These are phyloP conservation scores for Formica selysi DNA, from an alignment of 1,140 invertebrate genomes.

Conservation along the genomic window DNA sequence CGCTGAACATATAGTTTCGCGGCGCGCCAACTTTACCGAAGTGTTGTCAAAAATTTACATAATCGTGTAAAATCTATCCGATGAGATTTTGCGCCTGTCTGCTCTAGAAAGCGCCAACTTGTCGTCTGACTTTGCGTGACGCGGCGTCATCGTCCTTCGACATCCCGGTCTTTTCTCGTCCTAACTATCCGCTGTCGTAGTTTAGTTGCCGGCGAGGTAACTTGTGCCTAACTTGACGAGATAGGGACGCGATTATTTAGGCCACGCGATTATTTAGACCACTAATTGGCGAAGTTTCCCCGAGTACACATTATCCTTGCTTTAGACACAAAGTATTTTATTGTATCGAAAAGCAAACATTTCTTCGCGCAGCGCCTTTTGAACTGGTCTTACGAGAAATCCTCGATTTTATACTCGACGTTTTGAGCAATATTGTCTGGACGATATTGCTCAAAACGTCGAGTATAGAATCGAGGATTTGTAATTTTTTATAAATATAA, in stretches of 20 bases:
- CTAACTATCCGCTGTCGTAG: not conserved
- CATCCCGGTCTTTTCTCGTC: not conserved
- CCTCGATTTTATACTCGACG: no score
- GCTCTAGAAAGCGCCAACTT: not conserved
- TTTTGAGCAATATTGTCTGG: no score
- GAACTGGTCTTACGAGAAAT: not conserved
- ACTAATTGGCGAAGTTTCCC: slow-evolving; percentile 22
- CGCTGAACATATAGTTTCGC: not conserved
- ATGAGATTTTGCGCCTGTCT: slow-evolving; percentile 20
- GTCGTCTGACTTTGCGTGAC: not conserved
- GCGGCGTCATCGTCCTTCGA: not conserved
- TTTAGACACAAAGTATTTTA: slow-evolving; percentile 16
- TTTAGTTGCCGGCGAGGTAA: not conserved
- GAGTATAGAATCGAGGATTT: no score
- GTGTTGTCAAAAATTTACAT: slow-evolving; percentile 54
- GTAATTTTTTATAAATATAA: no score
- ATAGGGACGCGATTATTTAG: slow-evolving; percentile 20
- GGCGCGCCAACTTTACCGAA: slow-evolving; percentile 31
- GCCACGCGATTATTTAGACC: not conserved
- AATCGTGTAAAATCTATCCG: slow-evolving; percentile 45
- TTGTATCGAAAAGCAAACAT: not conserved
- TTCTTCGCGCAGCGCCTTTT: not conserved
- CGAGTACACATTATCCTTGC: slow-evolving; percentile 15
- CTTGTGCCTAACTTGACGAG: not conserved
- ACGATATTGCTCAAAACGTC: no score